Percentiles rank a stretch among this genome's conserved stretches.
These are phyloP conservation scores for Teleiodes luculella DNA, from an alignment of 2,888 invertebrate species.

Conservation along the genomic window DNA sequence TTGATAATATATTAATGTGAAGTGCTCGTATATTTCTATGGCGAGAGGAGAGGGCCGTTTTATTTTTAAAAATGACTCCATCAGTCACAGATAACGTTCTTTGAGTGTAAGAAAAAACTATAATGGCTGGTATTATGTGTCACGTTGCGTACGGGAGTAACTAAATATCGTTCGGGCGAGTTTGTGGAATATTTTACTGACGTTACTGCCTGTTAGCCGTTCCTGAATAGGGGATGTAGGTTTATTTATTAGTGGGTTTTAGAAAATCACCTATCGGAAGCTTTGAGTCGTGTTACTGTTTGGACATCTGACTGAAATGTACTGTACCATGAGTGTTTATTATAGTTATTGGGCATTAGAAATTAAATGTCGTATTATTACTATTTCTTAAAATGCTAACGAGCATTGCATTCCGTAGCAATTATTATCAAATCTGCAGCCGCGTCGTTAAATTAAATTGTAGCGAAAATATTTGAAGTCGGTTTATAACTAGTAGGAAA, in stretches of 20 bases:
- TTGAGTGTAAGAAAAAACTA: slow-evolving; percentile 55
- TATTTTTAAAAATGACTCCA: slow-evolving; percentile 75
- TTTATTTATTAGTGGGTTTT: slow-evolving; percentile 13
- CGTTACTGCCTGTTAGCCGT: slow-evolving; percentile 44
- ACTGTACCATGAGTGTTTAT: no score
- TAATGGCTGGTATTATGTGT: slow-evolving; percentile 58
- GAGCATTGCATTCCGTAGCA: no score
- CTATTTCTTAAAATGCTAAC: no score
- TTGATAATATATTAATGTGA: slow-evolving; percentile 69
- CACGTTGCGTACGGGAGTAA: slow-evolving; percentile 54
- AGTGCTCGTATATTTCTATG: slow-evolving; percentile 62
- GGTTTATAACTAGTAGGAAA: no score
- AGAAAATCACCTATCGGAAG: slow-evolving; percentile 4
- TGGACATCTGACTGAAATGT: no score
- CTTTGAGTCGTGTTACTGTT: slow-evolving; percentile 3
- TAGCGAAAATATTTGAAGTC: no score
- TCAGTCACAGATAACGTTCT: slow-evolving; percentile 69
- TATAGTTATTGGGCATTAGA: no score
- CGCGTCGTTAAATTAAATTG: no score
- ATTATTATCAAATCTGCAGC: no score
- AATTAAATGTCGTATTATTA: no score
- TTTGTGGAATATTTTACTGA: slow-evolving; percentile 47
- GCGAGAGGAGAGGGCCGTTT: slow-evolving; percentile 57
- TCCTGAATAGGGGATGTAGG: slow-evolving; percentile 23
- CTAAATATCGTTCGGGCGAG: slow-evolving; percentile 57